Percentiles rank a stretch among this genome's conserved stretches.
phyloP scores from a whole-genome alignment of 2,113 vertebrate genomes.

The Cyanoliseus patagonus region DNA sequence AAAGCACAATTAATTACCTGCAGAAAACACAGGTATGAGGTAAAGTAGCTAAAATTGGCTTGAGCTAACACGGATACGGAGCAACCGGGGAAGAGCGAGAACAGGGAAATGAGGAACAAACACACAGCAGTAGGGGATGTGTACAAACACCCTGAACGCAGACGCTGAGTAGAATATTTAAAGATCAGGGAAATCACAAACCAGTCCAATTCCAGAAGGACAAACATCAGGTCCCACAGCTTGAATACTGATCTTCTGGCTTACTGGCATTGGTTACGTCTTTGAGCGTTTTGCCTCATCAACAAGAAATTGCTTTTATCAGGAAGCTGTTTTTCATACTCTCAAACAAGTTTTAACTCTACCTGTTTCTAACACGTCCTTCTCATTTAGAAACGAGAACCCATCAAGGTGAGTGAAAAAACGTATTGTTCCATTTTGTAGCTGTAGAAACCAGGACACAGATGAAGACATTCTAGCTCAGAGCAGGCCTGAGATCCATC shows the following conservation, averaged over 20 bases:
- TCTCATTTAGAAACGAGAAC: not conserved
- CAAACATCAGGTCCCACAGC: slow-evolving; percentile 53
- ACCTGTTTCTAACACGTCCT: not conserved
- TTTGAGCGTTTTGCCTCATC: not conserved
- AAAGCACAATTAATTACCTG: not conserved
- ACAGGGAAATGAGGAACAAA: not conserved
- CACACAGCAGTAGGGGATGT: not conserved
- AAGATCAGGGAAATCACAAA: slow-evolving; percentile 1
- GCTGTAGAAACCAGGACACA: not conserved
- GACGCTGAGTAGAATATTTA: not conserved
- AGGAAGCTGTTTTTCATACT: not conserved
- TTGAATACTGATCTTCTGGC: not conserved
- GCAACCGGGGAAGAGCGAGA: not conserved
- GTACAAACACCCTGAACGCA: not conserved
- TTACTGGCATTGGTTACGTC: not conserved
- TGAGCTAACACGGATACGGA: not conserved
- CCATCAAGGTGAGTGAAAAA: not conserved
- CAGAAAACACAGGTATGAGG: slow-evolving; percentile 12
- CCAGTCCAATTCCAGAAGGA: slow-evolving; percentile 29
- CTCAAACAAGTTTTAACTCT: not conserved
- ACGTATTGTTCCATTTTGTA: not conserved
- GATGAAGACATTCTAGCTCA: not conserved
- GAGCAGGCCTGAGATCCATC: not conserved
- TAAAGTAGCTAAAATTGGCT: slow-evolving; percentile 22
- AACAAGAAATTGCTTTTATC: not conserved